These are phyloP conservation scores for Thera britannica DNA, from an alignment of 2,888 invertebrate genomes.

Conservation along the genomic window DNA sequence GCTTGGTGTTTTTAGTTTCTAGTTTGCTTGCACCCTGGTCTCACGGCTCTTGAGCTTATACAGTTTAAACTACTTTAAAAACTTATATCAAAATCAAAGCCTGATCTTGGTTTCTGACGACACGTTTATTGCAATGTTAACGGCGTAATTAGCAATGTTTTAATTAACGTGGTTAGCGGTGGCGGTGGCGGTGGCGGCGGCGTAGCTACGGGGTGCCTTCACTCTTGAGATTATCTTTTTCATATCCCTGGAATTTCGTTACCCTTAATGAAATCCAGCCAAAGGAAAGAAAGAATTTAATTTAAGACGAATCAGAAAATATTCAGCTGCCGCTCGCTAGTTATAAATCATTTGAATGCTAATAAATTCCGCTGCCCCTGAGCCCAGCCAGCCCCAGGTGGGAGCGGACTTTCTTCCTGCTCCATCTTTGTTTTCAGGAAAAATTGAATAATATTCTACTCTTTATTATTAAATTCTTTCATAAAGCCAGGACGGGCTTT, in stretches of 20 bases:
- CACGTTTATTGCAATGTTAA: background rate
- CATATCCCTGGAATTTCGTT: slow-evolving; percentile 77
- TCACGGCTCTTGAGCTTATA: no score
- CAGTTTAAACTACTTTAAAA: no score
- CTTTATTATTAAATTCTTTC: slow-evolving; percentile 81
- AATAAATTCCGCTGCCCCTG: slow-evolving; percentile 81
- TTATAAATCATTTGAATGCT: slow-evolving; percentile 85
- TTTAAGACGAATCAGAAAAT: slow-evolving; percentile 84
- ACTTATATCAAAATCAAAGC: no score
- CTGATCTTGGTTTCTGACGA: background rate
- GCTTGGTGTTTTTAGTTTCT: no score
- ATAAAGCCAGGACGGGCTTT: slow-evolving; percentile 75
- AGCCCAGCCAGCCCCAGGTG: slow-evolving; percentile 66
- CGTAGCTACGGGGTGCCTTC: slow-evolving; percentile 22
- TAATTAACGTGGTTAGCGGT: slow-evolving; percentile 20
- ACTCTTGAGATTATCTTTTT: slow-evolving; percentile 73
- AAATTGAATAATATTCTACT: slow-evolving; percentile 80
- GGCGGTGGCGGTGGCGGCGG: slow-evolving; percentile 14
- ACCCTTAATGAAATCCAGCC: slow-evolving; percentile 82
- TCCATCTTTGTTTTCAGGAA: slow-evolving; percentile 78
- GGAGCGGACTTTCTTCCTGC: slow-evolving; percentile 77
- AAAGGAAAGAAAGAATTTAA: slow-evolving; percentile 84
- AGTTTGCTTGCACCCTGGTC: no score
- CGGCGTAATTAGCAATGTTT: slow-evolving; percentile 22
- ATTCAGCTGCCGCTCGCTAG: slow-evolving; percentile 82